Evolutionary conservation across 2,113 vertebrate species (phyloP).

Genomic region (Podarcis muralis): DNA sequence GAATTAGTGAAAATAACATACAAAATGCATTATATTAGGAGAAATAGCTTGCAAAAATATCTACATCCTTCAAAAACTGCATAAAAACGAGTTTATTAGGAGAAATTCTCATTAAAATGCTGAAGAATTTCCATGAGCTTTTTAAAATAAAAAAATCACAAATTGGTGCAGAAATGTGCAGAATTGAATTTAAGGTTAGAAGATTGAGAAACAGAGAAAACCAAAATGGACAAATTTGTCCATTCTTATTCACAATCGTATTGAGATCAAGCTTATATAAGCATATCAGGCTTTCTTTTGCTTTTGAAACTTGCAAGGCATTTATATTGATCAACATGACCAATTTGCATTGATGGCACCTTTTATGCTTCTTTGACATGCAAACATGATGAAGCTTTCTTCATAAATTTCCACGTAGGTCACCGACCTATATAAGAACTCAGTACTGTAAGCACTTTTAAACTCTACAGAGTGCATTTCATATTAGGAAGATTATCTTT

Average conservation of each 20-base stretch:
- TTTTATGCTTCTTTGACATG: background rate
- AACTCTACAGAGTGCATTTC: constrained; percentile 53
- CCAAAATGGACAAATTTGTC: background rate
- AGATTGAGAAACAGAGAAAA: background rate
- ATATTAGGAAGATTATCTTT: constrained; percentile 61
- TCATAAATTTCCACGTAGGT: constrained; percentile 62
- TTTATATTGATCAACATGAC: constrained; percentile 44
- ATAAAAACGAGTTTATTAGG: too few species aligned
- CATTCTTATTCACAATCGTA: background rate
- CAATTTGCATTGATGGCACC: background rate
- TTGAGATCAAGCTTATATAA: background rate
- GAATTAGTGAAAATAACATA: too few species aligned
- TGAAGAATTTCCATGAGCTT: too few species aligned
- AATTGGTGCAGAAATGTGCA: too few species aligned
- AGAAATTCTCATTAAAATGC: too few species aligned
- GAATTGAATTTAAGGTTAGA: too few species aligned
- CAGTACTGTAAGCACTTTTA: constrained; percentile 57
- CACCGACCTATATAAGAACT: constrained; percentile 51
- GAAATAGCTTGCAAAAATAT: too few species aligned
- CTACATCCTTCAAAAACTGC: too few species aligned
- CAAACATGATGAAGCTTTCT: constrained; percentile 36
- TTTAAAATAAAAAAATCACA: too few species aligned
- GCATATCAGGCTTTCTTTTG: background rate
- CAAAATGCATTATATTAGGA: too few species aligned
- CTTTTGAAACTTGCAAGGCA: constrained; percentile 18